phyloP scores from a whole-genome alignment of 2,888 invertebrate genomes.

The Oscheius sp. region DNA sequence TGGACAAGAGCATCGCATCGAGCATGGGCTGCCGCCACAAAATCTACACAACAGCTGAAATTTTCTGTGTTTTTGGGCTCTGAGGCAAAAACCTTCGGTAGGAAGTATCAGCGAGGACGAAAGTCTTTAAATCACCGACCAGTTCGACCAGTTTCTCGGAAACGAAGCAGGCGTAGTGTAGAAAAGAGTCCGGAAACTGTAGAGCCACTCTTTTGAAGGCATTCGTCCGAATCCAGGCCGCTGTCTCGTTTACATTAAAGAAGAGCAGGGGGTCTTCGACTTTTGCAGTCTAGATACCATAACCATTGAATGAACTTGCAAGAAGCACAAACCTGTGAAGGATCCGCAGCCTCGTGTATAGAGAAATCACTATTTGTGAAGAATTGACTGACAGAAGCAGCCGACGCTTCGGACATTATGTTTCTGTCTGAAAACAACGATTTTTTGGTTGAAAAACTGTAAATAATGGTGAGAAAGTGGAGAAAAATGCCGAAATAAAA shows the following conservation, averaged over 20 bases:
- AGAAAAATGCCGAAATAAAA: neutral
- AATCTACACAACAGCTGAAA: constrained; percentile 88
- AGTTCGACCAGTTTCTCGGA: neutral
- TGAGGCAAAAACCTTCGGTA: constrained; percentile 62
- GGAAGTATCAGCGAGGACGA: constrained; percentile 70
- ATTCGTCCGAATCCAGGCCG: constrained; percentile 60
- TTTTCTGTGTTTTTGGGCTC: constrained; percentile 45
- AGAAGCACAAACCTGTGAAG: neutral
- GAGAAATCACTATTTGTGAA: constrained; percentile 23
- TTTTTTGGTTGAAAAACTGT: neutral
- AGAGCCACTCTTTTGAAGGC: constrained; percentile 61
- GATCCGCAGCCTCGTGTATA: neutral
- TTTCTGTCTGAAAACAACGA: neutral
- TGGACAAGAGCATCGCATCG: constrained; percentile 88
- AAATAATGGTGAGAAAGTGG: neutral
- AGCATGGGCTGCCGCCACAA: constrained; percentile 89
- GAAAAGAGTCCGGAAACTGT: constrained; percentile 67
- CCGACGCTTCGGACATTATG: constrained; percentile 1
- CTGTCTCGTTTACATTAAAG: constrained; percentile 59
- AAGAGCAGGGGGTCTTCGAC: constrained; percentile 44
- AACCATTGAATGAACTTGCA: neutral
- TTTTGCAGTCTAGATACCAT: constrained; percentile 14
- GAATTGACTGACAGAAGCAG: constrained; percentile 12
- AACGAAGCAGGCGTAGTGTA: constrained; percentile 46
- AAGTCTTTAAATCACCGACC: constrained; percentile 49